Base-by-base conservation (phyloP, 2,888 invertebrate species). In the Eupithecia centaureata region DNA sequence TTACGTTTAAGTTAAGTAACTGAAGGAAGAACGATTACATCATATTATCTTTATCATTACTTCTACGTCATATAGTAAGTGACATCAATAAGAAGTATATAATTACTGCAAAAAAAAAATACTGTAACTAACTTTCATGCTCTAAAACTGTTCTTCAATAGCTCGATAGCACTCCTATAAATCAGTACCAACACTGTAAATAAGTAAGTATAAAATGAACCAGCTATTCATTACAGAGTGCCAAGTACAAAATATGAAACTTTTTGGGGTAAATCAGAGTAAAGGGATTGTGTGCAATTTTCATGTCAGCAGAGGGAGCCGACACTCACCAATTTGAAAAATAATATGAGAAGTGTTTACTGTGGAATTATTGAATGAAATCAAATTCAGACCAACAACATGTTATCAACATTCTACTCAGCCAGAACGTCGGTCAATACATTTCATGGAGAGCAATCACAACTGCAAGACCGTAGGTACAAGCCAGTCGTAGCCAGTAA, bases 241-340 rank as follows among this genome's bases (percentile, higher is more conserved):
- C 28, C 65, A 52, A 61, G 68, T 62, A 73, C 63, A 72, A 72
- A 73, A 73, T 76, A 71, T 73, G 71, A 72, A 68, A 61, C 68
- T 35, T 63, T 64, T 54, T 67, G 69, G 72, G 70, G 71, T 70
- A 71, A 68, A 62, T 56, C 58, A 25, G 65, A 22, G 65, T 69
- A 69, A 71, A 73, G 66, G 71, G 75, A 68, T 75, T 72, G 73
- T 68, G 71, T 76, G 76, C 74, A 80, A 77, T 80, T 81, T 75
- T 75, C 76, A 67, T 73, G 78, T 79, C 76, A 81, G 76, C 73
- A 73, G 73, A 72, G 30, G 22, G 42, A 32, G 63, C 30, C 65
- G 63, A 52, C 60, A 67, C 22, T 32, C 38, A 33, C 47, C 13
- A 66, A 38, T 61, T 61, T 66, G n/a, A 57, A 63, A 52, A 52